A percentile compares a stretch with the other conserved stretches of the same genome.
Evolutionary conservation across 2,113 vertebrate species (phyloP).

Genomic region (Taxidea taxus): DNA sequence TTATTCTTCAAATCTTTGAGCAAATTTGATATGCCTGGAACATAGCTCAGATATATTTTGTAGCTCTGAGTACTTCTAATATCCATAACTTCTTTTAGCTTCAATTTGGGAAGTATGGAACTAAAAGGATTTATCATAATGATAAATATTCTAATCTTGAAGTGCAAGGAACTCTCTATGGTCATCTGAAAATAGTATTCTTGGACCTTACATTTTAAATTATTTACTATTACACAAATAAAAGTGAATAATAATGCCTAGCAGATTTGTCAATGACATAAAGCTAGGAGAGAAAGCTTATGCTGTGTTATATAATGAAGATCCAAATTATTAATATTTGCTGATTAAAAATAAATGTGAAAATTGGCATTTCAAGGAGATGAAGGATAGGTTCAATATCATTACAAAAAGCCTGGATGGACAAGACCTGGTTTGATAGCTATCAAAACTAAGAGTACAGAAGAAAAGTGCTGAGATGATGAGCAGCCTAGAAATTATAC

Average conservation of each 20-base stretch:
- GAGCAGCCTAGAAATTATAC: not conserved
- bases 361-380: constrained; percentile 15
- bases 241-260: not conserved
- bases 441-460: not conserved
- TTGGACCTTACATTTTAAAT: not conserved
- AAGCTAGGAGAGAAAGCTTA: not conserved
- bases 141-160: not conserved
- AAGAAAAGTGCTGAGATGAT: not conserved
- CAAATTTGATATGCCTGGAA: not conserved
- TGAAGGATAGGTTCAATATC: not conserved
- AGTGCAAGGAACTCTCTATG: not conserved
- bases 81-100: not conserved
- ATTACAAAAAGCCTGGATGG: not conserved
- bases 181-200: not conserved
- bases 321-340: not conserved
- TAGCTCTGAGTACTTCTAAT: not conserved
- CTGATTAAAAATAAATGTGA: not conserved
- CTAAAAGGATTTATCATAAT: not conserved
- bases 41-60: not conserved
- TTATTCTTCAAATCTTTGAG: not conserved
- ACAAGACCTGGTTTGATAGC: not conserved
- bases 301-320: not conserved
- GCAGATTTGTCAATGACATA: not conserved
- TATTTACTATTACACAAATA: not conserved
- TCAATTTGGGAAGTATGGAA: not conserved